Evolutionary conservation across 2,888 invertebrate species (phyloP), one percentile per base, ranked within the genome.

Genomic region (Nomada flava): DNA sequence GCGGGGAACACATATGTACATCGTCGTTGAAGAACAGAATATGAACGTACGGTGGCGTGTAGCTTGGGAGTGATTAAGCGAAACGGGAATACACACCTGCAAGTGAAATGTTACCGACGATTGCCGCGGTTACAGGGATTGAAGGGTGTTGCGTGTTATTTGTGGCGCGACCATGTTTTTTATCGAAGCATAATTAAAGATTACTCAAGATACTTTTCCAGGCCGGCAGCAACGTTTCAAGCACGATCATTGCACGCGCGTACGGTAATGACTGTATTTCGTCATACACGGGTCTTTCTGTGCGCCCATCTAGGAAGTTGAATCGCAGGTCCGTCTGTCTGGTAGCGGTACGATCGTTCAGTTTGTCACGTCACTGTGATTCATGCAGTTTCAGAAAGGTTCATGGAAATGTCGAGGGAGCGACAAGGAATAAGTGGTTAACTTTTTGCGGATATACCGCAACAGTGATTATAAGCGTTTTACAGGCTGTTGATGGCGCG

Each of bases 51-150:
- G 42, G 20, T 77, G 64, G 60, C 75, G 60, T 26, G 77, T 23
- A 42, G 20, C 55, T 29, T 18, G 47, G 26, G 29, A 62, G 29
- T 47, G 67, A 63, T 76, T 70, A 62, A 76, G 53, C 59, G 62
- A 29, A 15, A 18, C 20, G 42, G 18, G 52, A 20, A 69, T 55
- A 47, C 20, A 20, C 52, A 42, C 36, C 36, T 36, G 36, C 62
- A 29, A 63, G 47, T 70, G 53, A 76, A 76, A 55, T 55, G 55
- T 62, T 76, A 76, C 36, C 67, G 62, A 68, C n/a, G 62, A 78
- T 78, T 68, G 47, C 78, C 55, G 55, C 29, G 47, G 62, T 76
- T 75, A 62, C 67, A 76, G 36, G 67, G 62, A 78, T 76, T 68
- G 67, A 36, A 20, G 67, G 78, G 47, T 63, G 50, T 55, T 55